phyloP scores from a whole-genome alignment of 1,140 invertebrate genomes.

The Caenorhabditis briggsae region DNA sequence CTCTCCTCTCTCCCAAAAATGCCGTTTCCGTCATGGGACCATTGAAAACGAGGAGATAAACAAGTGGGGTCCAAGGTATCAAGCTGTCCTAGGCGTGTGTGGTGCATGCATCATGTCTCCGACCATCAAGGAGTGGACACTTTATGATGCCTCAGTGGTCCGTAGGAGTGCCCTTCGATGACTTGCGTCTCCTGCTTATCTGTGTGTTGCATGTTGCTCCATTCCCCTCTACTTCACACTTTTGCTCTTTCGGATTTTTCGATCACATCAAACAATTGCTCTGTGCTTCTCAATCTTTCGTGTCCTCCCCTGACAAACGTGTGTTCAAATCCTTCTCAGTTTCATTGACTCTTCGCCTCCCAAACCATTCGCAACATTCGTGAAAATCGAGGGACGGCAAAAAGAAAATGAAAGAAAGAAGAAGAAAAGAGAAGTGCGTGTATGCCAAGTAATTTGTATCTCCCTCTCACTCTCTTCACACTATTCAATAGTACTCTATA shows the following conservation, averaged over 20 bases:
- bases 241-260: conserved; percentile 18
- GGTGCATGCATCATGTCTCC: not conserved
- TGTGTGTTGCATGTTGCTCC: not conserved
- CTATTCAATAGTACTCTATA: conserved; percentile 44
- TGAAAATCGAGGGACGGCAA: not conserved
- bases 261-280: conserved; percentile 5
- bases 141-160: conserved; percentile 15
- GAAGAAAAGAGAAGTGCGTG: conserved; percentile 29
- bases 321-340: conserved; percentile 33
- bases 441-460: conserved; percentile 54
- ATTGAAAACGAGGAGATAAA: not conserved
- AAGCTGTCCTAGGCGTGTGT: not conserved
- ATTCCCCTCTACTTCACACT: conserved; percentile 13
- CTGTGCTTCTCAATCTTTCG: not conserved
- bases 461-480: not conserved
- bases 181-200: conserved; percentile 15
- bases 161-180: not conserved
- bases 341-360: conserved; percentile 42
- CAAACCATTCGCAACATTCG: conserved; percentile 30
- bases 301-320: not conserved
- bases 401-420: not conserved
- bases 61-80: conserved; percentile 45
- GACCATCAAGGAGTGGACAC: conserved; percentile 5
- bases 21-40: conserved; percentile 21
- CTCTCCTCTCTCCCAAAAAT: not conserved